These are phyloP conservation scores for Dipodomys spectabilis DNA, from an alignment of 2,113 vertebrate species.

Conservation along the genomic window DNA sequence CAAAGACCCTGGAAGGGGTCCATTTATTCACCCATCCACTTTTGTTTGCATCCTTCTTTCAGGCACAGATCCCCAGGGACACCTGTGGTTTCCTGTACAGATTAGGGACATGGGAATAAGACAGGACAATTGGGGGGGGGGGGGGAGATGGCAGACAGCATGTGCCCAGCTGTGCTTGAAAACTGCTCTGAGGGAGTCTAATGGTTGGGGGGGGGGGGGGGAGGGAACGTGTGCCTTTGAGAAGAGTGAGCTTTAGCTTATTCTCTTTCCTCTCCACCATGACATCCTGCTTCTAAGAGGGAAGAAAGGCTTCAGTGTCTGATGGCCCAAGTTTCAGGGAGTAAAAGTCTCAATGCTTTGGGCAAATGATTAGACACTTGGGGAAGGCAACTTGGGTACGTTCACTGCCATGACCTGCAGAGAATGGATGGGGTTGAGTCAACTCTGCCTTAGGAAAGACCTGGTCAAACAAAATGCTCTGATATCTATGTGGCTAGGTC, in stretches of 20 bases:
- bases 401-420: not conserved
- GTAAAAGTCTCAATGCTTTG: not conserved
- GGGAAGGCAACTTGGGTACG: not conserved
- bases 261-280: not conserved
- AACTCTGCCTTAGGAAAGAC: not conserved
- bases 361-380: not conserved
- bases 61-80: not conserved
- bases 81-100: not conserved
- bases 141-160: not conserved
- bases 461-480: not conserved
- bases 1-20: not conserved
- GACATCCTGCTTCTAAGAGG: not conserved
- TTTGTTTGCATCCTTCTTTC: not conserved
- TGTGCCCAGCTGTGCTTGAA: not conserved
- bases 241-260: not conserved
- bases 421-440: not conserved
- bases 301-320: not conserved
- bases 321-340: not conserved
- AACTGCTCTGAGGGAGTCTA: not conserved
- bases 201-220: not conserved
- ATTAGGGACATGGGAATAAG: not conserved
- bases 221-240: not conserved
- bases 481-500: not conserved
- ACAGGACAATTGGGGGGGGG: not conserved
- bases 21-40: not conserved